phyloP scores from a whole-genome alignment of 2,797 vertebrate genomes.

The Lemur catta region DNA sequence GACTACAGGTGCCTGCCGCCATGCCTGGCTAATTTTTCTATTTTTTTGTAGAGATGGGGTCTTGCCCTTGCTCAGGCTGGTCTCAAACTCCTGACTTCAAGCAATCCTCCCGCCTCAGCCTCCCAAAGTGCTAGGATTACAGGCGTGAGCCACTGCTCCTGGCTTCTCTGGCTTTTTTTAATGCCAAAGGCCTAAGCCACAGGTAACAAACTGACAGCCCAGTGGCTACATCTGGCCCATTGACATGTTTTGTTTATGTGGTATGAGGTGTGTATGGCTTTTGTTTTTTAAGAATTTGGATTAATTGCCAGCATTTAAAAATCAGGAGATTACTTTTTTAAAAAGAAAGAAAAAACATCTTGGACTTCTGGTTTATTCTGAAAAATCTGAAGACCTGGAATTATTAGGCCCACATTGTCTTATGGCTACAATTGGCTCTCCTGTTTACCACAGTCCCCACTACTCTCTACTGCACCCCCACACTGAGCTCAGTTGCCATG shows the following conservation, averaged over 20 bases:
- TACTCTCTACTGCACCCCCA: neutral
- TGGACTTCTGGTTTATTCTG: neutral
- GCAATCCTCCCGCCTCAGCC: fast-evolving
- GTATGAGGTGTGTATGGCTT: neutral
- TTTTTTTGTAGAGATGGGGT: too few species aligned
- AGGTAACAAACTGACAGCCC: neutral
- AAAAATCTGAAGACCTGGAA: neutral
- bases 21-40: too few species aligned
- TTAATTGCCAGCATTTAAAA: neutral
- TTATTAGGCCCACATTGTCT: neutral
- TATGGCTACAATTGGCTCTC: neutral
- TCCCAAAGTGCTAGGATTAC: too few species aligned
- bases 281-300: neutral
- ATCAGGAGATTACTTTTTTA: neutral
- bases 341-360: neutral
- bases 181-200: neutral
- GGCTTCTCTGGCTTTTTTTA: neutral
- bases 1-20: too few species aligned
- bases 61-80: too few species aligned
- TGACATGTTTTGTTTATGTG: neutral
- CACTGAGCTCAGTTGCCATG: neutral
- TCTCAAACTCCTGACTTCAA: too few species aligned
- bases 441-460: neutral
- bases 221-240: neutral
- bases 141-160: too few species aligned